Evolutionary conservation across 2,797 vertebrate genomes (phyloP), one percentile per base, ranked within the genome.

Genomic region (Chiroxiphia lanceolata): DNA sequence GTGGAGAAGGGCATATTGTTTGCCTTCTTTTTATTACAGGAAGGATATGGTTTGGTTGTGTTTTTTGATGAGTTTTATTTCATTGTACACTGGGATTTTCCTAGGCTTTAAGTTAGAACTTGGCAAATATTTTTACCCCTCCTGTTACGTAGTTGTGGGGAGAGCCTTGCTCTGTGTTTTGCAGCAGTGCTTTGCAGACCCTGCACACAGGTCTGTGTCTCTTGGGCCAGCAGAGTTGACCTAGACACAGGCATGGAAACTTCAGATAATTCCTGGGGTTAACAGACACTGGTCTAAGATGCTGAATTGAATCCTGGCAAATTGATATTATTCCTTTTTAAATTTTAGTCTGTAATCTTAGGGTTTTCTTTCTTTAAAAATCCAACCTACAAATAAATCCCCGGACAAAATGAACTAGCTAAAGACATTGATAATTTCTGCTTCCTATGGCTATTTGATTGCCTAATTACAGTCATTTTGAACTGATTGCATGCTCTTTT

Each of bases 21-120:
- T 95, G 95, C 94, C 83, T 94, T 96, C 96, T 78, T 94, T 96
- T 96, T 96, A 96, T 96, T 97, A 95, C 97, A 97, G 97, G 95
- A 83, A 59, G 90, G 93, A 90, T 89, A 95, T 94, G 90, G 82
- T 94, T 95, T 93, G 76, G 63, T 96, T 67, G 34, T 83, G 90
- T 92, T 97, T 96, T 96, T 94, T 96, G 93, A 96, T 94, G 94
- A 89, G 65, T 96, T 96, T 94, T 85, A 77, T 96, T 96, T 96
- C 88, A 90, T 95, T 92, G 92, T 90, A 91, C 82, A 79, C 27
- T 10, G 86, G 54, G 74, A 88, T 97, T 94, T 97, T 96, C 93
- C 83, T 94, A 87, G 87, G 21, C 69, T 91, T 90, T 54, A 18
- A 85, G 78, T 77, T 92, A 65, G 87, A 92, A 81, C 75, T 59